phyloP scores from a whole-genome alignment of 92 coral and sea anemone genomes.

The Actinernus sp. region DNA sequence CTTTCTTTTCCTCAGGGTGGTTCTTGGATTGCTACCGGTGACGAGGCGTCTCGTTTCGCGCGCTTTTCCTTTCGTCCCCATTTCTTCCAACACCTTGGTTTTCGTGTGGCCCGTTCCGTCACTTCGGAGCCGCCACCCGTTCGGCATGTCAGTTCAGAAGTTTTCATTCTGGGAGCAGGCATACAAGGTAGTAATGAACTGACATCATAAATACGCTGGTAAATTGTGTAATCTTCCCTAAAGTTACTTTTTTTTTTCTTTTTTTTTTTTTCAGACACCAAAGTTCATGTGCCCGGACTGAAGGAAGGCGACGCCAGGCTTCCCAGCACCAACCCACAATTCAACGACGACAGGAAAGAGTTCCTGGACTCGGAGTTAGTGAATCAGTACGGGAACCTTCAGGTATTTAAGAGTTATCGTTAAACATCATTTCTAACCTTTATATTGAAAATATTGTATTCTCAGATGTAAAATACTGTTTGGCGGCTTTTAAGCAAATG shows the following conservation, averaged over 20 bases:
- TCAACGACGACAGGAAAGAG: slow-evolving; percentile 48
- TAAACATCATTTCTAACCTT: no score
- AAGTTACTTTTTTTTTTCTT: no score
- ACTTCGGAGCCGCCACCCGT: slow-evolving; percentile 40
- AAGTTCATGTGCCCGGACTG: not conserved
- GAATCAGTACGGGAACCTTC: slow-evolving; percentile 33
- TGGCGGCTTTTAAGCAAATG: no score
- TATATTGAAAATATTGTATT: no score
- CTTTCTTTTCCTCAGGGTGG: slow-evolving; percentile 73
- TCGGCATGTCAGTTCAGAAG: slow-evolving; percentile 58
- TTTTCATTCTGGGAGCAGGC: slow-evolving; percentile 64
- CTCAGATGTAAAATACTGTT: no score
- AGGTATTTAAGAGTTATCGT: no score
- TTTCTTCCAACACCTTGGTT: slow-evolving; percentile 74
- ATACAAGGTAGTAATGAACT: slow-evolving; percentile 66
- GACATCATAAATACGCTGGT: no score
- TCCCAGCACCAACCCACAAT: slow-evolving; percentile 31
- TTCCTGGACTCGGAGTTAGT: slow-evolving; percentile 22
- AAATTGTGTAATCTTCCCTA: no score
- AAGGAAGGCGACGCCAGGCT: slow-evolving; percentile 11
- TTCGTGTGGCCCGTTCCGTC: slow-evolving; percentile 51
- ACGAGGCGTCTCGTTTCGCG: slow-evolving; percentile 63
- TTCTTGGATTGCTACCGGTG: slow-evolving; percentile 67
- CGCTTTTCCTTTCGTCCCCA: slow-evolving; percentile 70
- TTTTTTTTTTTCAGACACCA: no score